phyloP scores from a whole-genome alignment of 2,888 invertebrate genomes.

The Phania funesta region DNA sequence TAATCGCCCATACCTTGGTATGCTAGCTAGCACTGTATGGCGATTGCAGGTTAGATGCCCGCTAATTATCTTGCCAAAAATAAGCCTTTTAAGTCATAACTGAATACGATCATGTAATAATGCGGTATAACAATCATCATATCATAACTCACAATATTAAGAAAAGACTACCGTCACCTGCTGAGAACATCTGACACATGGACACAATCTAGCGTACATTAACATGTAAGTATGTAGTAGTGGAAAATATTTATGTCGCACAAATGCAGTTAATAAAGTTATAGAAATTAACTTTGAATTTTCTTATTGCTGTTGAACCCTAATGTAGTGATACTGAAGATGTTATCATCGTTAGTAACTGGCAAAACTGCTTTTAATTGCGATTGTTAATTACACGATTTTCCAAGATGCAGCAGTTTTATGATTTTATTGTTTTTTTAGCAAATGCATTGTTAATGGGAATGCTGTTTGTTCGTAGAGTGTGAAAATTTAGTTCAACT shows the following conservation, averaged over 20 bases:
- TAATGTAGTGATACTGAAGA: slow-evolving; percentile 31
- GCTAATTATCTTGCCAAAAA: too few species aligned
- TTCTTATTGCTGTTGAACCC: slow-evolving; percentile 34
- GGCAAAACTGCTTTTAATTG: slow-evolving; percentile 40
- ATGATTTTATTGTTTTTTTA: neutral
- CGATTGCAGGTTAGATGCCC: too few species aligned
- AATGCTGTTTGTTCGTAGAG: neutral
- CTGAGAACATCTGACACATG: slow-evolving; percentile 2
- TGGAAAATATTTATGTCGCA: neutral
- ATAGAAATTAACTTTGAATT: slow-evolving; percentile 60
- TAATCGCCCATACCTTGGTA: too few species aligned
- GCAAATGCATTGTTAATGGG: neutral
- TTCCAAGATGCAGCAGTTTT: slow-evolving; percentile 10
- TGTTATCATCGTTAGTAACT: slow-evolving; percentile 8
- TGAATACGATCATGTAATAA: too few species aligned
- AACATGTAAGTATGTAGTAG: neutral
- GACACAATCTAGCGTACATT: neutral
- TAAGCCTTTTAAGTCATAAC: too few species aligned
- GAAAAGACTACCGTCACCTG: neutral
- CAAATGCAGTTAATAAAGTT: slow-evolving; percentile 57
- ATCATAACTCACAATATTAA: neutral
- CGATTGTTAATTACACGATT: slow-evolving; percentile 44
- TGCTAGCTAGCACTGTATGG: too few species aligned
- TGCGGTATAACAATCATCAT: too few species aligned
- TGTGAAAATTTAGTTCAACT: neutral